These are phyloP conservation scores for Danionella cerebrum DNA, from an alignment of 2,113 vertebrate species.

Conservation along the genomic window DNA sequence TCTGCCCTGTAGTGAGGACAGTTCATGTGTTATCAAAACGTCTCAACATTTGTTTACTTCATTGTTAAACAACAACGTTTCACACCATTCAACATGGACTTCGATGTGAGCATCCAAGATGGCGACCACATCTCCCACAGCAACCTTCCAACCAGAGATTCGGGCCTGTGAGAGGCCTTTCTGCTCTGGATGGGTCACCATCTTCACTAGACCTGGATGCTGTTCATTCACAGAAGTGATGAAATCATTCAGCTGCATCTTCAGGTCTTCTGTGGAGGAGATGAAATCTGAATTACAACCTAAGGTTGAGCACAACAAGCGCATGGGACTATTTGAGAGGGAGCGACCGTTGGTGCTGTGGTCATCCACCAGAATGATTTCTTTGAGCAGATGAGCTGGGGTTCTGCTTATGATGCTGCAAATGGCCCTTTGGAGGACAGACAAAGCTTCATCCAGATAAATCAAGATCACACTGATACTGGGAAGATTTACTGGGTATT, in stretches of 20 bases:
- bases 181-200: constrained; percentile 53
- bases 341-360: constrained; percentile 63
- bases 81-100: constrained; percentile 61
- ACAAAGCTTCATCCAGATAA: constrained; percentile 72
- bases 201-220: constrained; percentile 48
- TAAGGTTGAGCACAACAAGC: background rate
- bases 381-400: constrained; percentile 58
- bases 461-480: constrained; percentile 67
- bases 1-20: constrained; percentile 51
- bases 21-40: background rate
- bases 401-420: constrained; percentile 65
- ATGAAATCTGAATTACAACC: background rate
- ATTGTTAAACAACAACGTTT: too few relatives aligned
- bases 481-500: constrained; percentile 61
- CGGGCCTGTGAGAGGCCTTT: constrained; percentile 62
- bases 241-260: constrained; percentile 47
- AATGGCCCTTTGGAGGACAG: constrained; percentile 64
- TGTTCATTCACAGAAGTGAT: constrained; percentile 44
- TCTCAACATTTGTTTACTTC: background rate
- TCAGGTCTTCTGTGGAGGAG: constrained; percentile 50
- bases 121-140: constrained; percentile 65
- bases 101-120: constrained; percentile 74
- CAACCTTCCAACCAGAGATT: constrained; percentile 59
- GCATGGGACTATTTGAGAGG: background rate
- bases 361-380: constrained; percentile 74